These are phyloP conservation scores for Rhyacophila brunnea DNA, from an alignment of 1,140 invertebrate genomes.

Conservation along the genomic window DNA sequence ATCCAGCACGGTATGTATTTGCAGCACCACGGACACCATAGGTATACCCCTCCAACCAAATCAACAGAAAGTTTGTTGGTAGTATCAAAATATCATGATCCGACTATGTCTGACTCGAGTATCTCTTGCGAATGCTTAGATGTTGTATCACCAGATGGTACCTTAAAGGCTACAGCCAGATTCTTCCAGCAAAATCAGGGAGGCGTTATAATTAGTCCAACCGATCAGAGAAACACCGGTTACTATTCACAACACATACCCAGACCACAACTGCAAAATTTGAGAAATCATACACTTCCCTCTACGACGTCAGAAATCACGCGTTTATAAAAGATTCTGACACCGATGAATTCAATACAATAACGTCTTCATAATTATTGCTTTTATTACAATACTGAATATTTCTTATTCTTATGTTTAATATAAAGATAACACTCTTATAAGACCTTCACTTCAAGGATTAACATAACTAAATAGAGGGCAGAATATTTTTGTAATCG, in stretches of 20 bases:
- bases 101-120: constrained; percentile 61
- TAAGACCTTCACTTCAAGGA: too few relatives aligned
- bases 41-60: constrained; percentile 59
- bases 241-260: constrained; percentile 29
- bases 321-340: constrained; percentile 20
- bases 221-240: constrained; percentile 21
- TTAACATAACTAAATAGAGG: too few relatives aligned
- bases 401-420: too few relatives aligned
- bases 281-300: constrained; percentile 18
- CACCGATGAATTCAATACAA: too few relatives aligned
- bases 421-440: too few relatives aligned
- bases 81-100: constrained; percentile 59
- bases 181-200: constrained; percentile 13
- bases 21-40: constrained; percentile 51
- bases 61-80: constrained; percentile 75
- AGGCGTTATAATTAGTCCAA: constrained; percentile 15
- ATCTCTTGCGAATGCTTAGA: constrained; percentile 69
- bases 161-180: constrained; percentile 21
- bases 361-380: too few relatives aligned
- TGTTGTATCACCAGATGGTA: constrained; percentile 38
- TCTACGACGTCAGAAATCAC: constrained; percentile 31
- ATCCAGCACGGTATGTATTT: constrained; percentile 49
- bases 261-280: constrained; percentile 13
- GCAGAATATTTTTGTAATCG: too few relatives aligned
- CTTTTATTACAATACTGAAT: too few relatives aligned